A percentile compares a stretch with the other conserved stretches of the same genome.
Conservation (phyloP, 2,797 vertebrate species). For the Sebastes iracundus region DNA sequence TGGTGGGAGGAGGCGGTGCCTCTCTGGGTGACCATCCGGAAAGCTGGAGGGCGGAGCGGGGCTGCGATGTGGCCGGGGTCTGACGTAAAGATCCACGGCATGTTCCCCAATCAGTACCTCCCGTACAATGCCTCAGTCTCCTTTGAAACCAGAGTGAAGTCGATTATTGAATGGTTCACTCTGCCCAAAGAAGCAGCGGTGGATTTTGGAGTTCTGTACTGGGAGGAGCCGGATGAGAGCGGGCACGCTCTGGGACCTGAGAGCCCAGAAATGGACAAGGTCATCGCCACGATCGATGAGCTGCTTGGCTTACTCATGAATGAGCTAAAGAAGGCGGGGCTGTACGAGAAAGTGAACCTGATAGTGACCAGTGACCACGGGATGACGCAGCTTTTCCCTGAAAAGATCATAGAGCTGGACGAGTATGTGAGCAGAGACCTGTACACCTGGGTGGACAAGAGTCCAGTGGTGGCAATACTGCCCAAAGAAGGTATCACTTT, state of each 20-base stretch:
- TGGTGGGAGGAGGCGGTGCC: conserved; percentile 94
- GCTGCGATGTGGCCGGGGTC: conserved; percentile 95
- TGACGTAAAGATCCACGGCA: conserved; percentile 88
- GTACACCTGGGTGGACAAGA: conserved; percentile 89
- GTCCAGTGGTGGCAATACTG: conserved; percentile 89
- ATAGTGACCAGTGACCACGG: conserved; percentile 95
- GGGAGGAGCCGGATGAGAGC: conserved; percentile 92
- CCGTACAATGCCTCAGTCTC: conserved; percentile 86
- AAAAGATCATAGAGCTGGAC: conserved; percentile 90
- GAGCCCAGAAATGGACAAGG: conserved; percentile 82
- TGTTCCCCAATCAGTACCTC: conserved; percentile 84
- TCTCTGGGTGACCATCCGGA: conserved; percentile 91
- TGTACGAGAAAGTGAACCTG: conserved; percentile 87
- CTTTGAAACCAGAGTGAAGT: conserved; percentile 87
- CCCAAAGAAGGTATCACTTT: conserved; percentile 87
- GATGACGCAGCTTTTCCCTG: conserved; percentile 88
- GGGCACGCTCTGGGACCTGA: conserved; percentile 90
- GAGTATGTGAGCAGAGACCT: conserved; percentile 85
- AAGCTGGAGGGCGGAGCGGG: conserved; percentile 84
- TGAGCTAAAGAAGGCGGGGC: conserved; percentile 83
- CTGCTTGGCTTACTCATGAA: conserved; percentile 89
- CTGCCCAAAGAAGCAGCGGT: conserved; percentile 83
- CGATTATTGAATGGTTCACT: conserved; percentile 89
- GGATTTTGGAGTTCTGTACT: conserved; percentile 91
- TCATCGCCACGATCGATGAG: conserved; percentile 87